phyloP scores from a whole-genome alignment of 2,797 vertebrate genomes.

The Periparus ater region DNA sequence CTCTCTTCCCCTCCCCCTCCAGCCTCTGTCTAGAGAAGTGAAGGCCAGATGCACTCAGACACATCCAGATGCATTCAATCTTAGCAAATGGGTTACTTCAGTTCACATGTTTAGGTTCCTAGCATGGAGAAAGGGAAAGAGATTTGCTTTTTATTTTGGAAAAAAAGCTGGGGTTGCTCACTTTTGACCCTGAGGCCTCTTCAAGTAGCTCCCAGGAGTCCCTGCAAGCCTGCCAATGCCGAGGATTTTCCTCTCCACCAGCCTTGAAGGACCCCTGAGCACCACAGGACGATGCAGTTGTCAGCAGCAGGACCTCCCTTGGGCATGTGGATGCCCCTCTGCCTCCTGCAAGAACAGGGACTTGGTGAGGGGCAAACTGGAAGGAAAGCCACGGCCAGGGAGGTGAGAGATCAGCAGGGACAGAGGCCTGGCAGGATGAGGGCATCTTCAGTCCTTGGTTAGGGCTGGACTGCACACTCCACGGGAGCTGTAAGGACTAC shows the following conservation, averaged over 20 bases:
- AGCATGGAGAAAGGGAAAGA: not conserved
- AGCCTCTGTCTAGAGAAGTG: slow-evolving; percentile 9
- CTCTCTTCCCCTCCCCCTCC: not conserved
- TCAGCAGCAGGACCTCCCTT: not conserved
- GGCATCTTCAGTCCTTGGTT: not conserved
- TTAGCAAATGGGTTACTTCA: slow-evolving; percentile 48
- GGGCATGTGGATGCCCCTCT: not conserved
- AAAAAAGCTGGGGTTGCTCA: not conserved
- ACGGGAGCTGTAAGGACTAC: not conserved
- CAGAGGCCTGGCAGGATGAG: not conserved
- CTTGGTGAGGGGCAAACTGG: fast-evolving
- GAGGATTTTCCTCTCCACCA: not conserved
- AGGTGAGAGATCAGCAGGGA: not conserved
- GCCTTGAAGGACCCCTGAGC: not conserved
- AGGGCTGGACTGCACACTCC: not conserved
- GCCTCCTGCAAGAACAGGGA: not conserved
- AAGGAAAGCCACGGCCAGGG: not conserved
- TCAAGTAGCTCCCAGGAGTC: not conserved
- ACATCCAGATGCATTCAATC: slow-evolving; percentile 54
- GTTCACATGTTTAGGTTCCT: slow-evolving; percentile 30
- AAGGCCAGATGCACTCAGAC: slow-evolving; percentile 40
- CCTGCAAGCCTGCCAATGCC: not conserved
- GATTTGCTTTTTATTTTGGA: not conserved
- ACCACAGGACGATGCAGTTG: fast-evolving
- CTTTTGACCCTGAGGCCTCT: not conserved